Percentiles rank a stretch among this genome's conserved stretches.
These are phyloP conservation scores for Muscidifurax raptorellus DNA, from an alignment of 1,140 invertebrate species.

Conservation along the genomic window DNA sequence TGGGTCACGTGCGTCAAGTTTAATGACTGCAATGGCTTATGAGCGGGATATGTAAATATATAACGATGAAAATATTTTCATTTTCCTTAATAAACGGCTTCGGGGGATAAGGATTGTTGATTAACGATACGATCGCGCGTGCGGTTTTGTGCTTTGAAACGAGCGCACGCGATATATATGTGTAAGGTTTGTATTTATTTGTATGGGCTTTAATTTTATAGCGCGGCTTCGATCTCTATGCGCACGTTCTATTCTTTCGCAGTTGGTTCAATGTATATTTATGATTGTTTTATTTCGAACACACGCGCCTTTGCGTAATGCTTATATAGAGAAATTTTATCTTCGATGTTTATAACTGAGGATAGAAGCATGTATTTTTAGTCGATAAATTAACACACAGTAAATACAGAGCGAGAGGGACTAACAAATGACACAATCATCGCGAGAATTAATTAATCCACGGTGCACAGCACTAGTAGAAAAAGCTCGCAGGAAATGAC, in stretches of 20 bases:
- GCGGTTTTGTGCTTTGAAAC: background rate
- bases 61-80: background rate
- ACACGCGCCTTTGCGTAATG: too few relatives aligned
- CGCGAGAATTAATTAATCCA: too few relatives aligned
- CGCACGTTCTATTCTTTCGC: too few relatives aligned
- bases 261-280: background rate
- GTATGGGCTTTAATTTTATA: background rate
- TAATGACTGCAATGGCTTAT: background rate
- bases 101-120: background rate
- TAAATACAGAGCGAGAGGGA: too few relatives aligned
- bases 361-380: too few relatives aligned
- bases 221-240: background rate
- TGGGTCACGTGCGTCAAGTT: background rate
- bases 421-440: too few relatives aligned
- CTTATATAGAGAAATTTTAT: too few relatives aligned
- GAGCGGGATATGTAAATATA: too few relatives aligned
- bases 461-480: too few relatives aligned
- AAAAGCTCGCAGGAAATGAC: conserved; percentile 9
- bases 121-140: background rate
- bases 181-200: background rate
- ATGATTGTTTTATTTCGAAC: background rate
- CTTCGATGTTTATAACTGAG: too few relatives aligned
- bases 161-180: background rate
- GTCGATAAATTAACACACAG: too few relatives aligned
- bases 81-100: background rate